Percentiles rank a stretch among this genome's conserved stretches.
These are phyloP conservation scores for Habroteleia sp. DNA, from an alignment of 2,888 invertebrate species.

Conservation along the genomic window DNA sequence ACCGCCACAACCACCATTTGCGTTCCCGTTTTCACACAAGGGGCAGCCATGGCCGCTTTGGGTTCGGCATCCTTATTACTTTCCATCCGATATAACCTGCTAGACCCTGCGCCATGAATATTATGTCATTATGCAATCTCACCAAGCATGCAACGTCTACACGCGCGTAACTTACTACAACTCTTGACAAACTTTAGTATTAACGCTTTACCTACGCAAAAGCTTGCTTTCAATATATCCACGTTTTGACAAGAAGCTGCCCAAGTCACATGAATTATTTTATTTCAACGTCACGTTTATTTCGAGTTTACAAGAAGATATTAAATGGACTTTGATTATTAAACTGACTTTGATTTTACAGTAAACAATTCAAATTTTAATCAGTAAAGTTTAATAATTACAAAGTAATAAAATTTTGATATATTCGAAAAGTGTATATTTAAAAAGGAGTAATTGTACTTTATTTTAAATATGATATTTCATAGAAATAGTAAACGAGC, in stretches of 20 bases:
- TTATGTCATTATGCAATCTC: constrained; percentile 81
- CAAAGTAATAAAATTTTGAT: too few species aligned
- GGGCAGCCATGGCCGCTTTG: constrained; percentile 57
- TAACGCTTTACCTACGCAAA: constrained; percentile 55
- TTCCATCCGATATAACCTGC: constrained; percentile 70
- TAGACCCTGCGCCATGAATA: constrained; percentile 76
- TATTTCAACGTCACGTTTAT: too few species aligned
- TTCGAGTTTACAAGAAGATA: too few species aligned
- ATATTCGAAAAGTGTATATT: too few species aligned
- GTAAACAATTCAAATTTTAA: too few species aligned
- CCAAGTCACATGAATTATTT: constrained; percentile 6
- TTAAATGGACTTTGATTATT: too few species aligned
- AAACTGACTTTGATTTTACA: too few species aligned
- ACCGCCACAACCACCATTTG: constrained; percentile 23
- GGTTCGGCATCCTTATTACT: constrained; percentile 75
- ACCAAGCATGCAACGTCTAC: constrained; percentile 75
- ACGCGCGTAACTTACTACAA: constrained; percentile 48
- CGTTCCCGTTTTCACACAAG: constrained; percentile 46
- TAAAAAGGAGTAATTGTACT: too few species aligned
- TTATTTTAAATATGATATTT: too few species aligned
- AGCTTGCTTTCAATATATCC: constrained; percentile 24
- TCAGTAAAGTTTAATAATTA: too few species aligned
- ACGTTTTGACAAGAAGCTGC: constrained; percentile 8
- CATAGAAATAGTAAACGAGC: too few species aligned
- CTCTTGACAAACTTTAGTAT: constrained; percentile 58